Conservation (phyloP, 2,888 invertebrate species). For the Trissoscelio sp. region DNA sequence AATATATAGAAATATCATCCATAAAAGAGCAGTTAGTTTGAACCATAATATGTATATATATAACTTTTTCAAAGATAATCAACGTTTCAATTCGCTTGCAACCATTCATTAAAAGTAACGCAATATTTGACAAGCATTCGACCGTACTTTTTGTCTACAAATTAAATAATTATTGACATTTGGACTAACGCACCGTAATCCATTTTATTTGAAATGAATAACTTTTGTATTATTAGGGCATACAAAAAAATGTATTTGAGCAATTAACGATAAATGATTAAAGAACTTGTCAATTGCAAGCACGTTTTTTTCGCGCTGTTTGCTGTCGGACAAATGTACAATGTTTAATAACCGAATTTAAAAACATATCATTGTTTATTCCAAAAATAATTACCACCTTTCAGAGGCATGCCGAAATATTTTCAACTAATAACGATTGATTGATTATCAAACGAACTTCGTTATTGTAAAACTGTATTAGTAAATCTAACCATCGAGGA, state of each 20-base stretch:
- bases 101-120: too few relatives aligned
- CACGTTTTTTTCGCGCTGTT: conserved; percentile 48
- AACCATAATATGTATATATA: too few relatives aligned
- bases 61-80: too few relatives aligned
- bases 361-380: conserved; percentile 69
- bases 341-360: conserved; percentile 75
- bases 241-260: not conserved
- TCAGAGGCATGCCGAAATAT: conserved; percentile 53
- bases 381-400: conserved; percentile 40
- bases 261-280: not conserved
- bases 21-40: too few relatives aligned
- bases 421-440: conserved; percentile 28
- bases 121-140: too few relatives aligned
- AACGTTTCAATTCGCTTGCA: too few relatives aligned
- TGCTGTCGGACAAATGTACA: conserved; percentile 63
- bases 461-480: conserved; percentile 30
- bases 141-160: not conserved
- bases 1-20: too few relatives aligned
- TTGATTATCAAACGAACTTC: conserved; percentile 33
- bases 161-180: not conserved
- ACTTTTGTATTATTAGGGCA: not conserved
- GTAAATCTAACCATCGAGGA: conserved; percentile 65
- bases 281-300: conserved; percentile 28
- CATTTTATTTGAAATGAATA: conserved; percentile 2
- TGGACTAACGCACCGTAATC: not conserved